A percentile compares a stretch with the other conserved stretches of the same genome.
phyloP scores from a whole-genome alignment of 2,888 invertebrate genomes.

The Sisyra nigra region DNA sequence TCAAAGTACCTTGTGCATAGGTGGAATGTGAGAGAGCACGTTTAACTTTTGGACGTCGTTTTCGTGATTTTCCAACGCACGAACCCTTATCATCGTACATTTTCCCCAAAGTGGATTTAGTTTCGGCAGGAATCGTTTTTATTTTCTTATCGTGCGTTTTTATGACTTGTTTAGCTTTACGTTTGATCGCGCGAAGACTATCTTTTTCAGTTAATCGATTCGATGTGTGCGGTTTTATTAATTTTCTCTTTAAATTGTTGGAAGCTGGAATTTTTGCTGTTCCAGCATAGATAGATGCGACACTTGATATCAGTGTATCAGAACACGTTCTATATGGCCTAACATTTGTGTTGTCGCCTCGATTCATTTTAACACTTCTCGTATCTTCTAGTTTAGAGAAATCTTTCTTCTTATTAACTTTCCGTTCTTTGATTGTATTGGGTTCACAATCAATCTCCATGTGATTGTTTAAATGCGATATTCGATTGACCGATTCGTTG shows the following conservation, averaged over 20 bases:
- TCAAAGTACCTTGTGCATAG: background rate
- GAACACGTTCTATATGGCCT: background rate
- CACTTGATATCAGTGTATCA: background rate
- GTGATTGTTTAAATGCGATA: conserved; percentile 20
- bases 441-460: conserved; percentile 4
- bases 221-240: background rate
- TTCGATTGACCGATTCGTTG: conserved; percentile 23
- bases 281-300: background rate
- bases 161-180: background rate
- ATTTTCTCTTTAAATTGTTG: background rate
- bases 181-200: background rate
- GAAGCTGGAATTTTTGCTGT: background rate
- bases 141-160: background rate
- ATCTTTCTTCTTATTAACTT: conserved; percentile 6
- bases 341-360: background rate
- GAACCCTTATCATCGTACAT: background rate
- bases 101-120: background rate
- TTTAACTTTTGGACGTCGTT: background rate
- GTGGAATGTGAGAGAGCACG: background rate
- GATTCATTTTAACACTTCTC: background rate
- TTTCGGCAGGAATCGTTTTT: background rate
- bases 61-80: too few relatives aligned
- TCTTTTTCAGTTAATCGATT: background rate
- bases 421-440: conserved; percentile 1
- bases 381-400: background rate